Evolutionary conservation across 2,797 vertebrate species (phyloP).

Genomic region (Garrulus glandarius): DNA sequence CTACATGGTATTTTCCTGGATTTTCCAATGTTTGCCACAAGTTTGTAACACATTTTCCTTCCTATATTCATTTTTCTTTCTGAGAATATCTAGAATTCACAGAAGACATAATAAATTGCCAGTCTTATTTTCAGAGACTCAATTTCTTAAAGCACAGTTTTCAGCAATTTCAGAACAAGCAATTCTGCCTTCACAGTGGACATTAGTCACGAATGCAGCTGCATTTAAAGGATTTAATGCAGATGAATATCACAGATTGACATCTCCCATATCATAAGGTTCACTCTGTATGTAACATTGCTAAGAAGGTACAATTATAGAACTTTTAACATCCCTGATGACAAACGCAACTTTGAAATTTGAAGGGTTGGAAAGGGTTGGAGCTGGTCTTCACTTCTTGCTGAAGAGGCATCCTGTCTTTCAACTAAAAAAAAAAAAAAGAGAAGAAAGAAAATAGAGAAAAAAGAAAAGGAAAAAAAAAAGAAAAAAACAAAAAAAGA

Average conservation of each 20-base stretch:
- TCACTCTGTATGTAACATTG: not conserved
- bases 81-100: not conserved
- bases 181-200: not conserved
- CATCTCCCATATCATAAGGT: not conserved
- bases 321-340: not conserved
- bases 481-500: rapidly evolving
- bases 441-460: not conserved
- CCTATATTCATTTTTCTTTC: not conserved
- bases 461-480: not conserved
- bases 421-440: not conserved
- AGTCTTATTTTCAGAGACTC: not conserved
- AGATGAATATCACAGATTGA: not conserved
- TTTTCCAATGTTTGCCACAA: not conserved
- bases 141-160: not conserved
- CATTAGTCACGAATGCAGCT: not conserved
- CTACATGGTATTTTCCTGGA: not conserved
- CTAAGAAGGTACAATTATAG: not conserved
- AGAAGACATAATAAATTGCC: not conserved
- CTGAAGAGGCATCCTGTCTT: not conserved
- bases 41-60: not conserved
- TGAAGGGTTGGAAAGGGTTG: not conserved
- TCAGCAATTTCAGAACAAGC: not conserved
- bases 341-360: not conserved
- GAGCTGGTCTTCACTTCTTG: not conserved
- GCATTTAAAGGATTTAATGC: not conserved